phyloP scores from a whole-genome alignment of 2,113 vertebrate genomes.

The Podarcis raffonei region DNA sequence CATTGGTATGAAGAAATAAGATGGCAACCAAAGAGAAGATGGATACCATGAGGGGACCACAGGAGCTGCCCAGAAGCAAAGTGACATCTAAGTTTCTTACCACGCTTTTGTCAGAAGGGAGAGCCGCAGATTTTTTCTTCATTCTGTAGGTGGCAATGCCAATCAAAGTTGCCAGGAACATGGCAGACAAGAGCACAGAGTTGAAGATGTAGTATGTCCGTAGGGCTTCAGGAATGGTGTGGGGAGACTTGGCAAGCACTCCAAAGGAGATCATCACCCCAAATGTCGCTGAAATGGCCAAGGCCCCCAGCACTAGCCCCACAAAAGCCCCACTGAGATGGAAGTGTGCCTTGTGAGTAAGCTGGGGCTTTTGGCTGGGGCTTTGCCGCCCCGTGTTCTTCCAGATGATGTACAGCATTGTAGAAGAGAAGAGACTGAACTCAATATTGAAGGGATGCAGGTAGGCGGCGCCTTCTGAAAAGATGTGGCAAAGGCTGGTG shows the following conservation, averaged over 20 bases:
- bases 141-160: conserved; percentile 39
- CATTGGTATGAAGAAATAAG: conserved; percentile 42
- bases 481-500: conserved; percentile 56
- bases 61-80: conserved; percentile 51
- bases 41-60: conserved; percentile 48
- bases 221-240: conserved; percentile 47
- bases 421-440: conserved; percentile 59
- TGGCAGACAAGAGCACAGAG: conserved; percentile 41
- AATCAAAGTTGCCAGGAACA: conserved; percentile 50
- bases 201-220: conserved; percentile 55
- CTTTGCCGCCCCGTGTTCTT: conserved; percentile 49
- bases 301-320: conserved; percentile 49
- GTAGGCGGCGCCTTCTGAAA: conserved; percentile 48
- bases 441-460: conserved; percentile 60
- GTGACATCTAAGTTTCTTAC: conserved; percentile 54
- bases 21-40: conserved; percentile 55
- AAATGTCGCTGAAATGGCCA: conserved; percentile 55
- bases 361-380: background rate
- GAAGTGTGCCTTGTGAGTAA: conserved; percentile 7
- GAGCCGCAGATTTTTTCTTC: conserved; percentile 7
- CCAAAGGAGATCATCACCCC: conserved; percentile 58
- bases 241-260: conserved; percentile 44
- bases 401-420: conserved; percentile 61
- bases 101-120: conserved; percentile 33
- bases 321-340: conserved; percentile 46